Evolutionary conservation across 2,888 invertebrate species (phyloP).

Genomic region (Baccha elongata): DNA sequence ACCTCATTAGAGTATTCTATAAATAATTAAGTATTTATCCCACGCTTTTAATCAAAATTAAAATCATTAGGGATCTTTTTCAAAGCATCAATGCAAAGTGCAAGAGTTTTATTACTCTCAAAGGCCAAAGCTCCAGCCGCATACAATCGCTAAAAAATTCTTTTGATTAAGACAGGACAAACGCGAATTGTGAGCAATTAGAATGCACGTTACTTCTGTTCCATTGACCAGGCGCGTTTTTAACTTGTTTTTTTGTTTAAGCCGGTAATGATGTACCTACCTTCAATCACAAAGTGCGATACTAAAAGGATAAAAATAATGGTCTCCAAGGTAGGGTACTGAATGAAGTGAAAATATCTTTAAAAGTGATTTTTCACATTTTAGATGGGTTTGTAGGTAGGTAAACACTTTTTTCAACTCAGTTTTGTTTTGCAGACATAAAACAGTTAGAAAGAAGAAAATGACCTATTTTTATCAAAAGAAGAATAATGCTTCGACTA

Average conservation of each 20-base stretch:
- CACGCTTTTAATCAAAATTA: slow-evolving; percentile 50
- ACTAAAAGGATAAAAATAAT: slow-evolving; percentile 36
- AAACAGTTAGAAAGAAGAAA: slow-evolving; percentile 64
- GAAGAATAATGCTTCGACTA: slow-evolving; percentile 52
- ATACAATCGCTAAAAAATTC: slow-evolving; percentile 19
- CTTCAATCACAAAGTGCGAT: slow-evolving; percentile 34
- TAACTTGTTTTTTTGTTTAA: slow-evolving; percentile 4
- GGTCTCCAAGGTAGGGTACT: slow-evolving; percentile 20
- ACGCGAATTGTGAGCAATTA: slow-evolving; percentile 54
- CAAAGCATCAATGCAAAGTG: slow-evolving; percentile 5
- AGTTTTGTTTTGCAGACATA: slow-evolving; percentile 51
- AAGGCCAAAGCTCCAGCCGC: slow-evolving; percentile 3
- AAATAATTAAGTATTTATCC: background rate
- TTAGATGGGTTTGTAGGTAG: background rate
- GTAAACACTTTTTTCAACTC: background rate
- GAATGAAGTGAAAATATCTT: slow-evolving; percentile 33
- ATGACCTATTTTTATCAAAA: slow-evolving; percentile 62
- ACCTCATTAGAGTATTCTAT: slow-evolving; percentile 25
- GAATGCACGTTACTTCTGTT: slow-evolving; percentile 52
- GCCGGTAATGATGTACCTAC: slow-evolving; percentile 40
- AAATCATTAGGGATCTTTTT: slow-evolving; percentile 39
- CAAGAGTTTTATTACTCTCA: background rate
- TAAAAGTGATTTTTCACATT: slow-evolving; percentile 33
- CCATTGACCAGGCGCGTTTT: slow-evolving; percentile 47
- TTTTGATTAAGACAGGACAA: slow-evolving; percentile 52